These are phyloP conservation scores for Drosophila hydei DNA, from an alignment of 1,140 invertebrate genomes.

Conservation along the genomic window DNA sequence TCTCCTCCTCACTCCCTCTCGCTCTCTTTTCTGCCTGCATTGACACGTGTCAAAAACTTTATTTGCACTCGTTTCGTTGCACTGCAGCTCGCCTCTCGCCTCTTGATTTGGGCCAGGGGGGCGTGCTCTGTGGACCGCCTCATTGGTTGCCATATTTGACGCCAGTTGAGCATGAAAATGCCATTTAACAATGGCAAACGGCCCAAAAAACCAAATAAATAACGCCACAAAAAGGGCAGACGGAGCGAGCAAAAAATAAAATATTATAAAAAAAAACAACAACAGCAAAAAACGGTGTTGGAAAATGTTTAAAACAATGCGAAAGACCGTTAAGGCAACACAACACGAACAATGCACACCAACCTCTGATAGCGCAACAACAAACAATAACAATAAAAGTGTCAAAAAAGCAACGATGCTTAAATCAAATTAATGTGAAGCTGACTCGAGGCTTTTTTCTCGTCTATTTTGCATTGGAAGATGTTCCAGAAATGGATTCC, in stretches of 20 bases:
- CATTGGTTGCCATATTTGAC: constrained; percentile 74
- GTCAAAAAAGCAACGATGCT: constrained; percentile 51
- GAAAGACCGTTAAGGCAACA: constrained; percentile 52
- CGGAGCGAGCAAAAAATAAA: constrained; percentile 15
- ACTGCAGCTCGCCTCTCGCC: not conserved
- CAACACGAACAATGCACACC: constrained; percentile 34
- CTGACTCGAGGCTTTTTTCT: constrained; percentile 19
- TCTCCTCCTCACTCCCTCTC: not conserved
- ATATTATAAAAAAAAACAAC: constrained; percentile 10
- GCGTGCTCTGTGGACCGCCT: constrained; percentile 35
- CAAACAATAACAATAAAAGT: constrained; percentile 59
- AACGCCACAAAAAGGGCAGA: constrained; percentile 56
- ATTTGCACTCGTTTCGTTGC: constrained; percentile 31
- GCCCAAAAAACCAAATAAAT: constrained; percentile 62
- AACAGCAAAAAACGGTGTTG: constrained; percentile 59
- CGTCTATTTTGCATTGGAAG: constrained; percentile 16
- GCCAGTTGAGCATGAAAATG: constrained; percentile 80
- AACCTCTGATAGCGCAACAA: constrained; percentile 57
- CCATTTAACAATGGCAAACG: constrained; percentile 72
- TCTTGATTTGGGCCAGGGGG: not conserved
- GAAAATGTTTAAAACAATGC: constrained; percentile 74
- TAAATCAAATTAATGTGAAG: constrained; percentile 59
- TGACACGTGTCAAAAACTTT: constrained; percentile 72
- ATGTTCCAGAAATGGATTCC: constrained; percentile 34
- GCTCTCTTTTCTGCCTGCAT: not conserved